These are phyloP conservation scores for Macquaria ambigua DNA, from an alignment of 2,113 vertebrate species.

Conservation along the genomic window DNA sequence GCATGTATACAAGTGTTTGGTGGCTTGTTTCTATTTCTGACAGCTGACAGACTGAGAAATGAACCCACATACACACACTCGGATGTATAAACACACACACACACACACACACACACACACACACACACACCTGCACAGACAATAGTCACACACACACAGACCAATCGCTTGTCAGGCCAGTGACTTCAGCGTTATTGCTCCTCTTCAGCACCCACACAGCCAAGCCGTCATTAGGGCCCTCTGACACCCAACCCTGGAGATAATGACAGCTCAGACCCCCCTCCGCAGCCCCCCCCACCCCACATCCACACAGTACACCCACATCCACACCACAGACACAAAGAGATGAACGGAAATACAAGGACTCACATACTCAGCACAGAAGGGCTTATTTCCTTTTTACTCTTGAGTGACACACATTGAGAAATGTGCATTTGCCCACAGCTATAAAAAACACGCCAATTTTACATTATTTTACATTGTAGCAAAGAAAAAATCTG, in stretches of 20 bases:
- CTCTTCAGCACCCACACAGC: constrained; percentile 71
- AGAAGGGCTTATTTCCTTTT: constrained; percentile 29
- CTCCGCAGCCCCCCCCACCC: not conserved
- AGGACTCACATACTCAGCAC: constrained; percentile 26
- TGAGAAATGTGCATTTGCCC: not conserved
- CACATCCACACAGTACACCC: constrained; percentile 32
- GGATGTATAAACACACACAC: constrained; percentile 45
- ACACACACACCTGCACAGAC: constrained; percentile 23
- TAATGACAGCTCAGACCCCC: constrained; percentile 66
- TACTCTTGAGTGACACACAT: constrained; percentile 2
- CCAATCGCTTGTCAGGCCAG: constrained; percentile 39
- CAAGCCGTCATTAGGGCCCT: constrained; percentile 51
- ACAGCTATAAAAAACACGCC: not conserved
- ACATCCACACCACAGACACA: constrained; percentile 51
- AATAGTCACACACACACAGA: constrained; percentile 10
- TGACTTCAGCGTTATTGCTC: constrained; percentile 57
- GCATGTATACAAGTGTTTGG: constrained; percentile 17
- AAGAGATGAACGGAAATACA: constrained; percentile 17
- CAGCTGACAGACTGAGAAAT: constrained; percentile 55
- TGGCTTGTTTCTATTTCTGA: constrained; percentile 66
- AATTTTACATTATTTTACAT: not conserved
- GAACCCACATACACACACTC: constrained; percentile 57
- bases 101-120: constrained; percentile 25
- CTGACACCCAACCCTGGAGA: constrained; percentile 62
- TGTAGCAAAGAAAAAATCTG: not conserved